A percentile compares a stretch with the other conserved stretches of the same genome.
Conservation (phyloP, 92 coral and sea anemone genomes). For the Epizoanthus stellaris region DNA sequence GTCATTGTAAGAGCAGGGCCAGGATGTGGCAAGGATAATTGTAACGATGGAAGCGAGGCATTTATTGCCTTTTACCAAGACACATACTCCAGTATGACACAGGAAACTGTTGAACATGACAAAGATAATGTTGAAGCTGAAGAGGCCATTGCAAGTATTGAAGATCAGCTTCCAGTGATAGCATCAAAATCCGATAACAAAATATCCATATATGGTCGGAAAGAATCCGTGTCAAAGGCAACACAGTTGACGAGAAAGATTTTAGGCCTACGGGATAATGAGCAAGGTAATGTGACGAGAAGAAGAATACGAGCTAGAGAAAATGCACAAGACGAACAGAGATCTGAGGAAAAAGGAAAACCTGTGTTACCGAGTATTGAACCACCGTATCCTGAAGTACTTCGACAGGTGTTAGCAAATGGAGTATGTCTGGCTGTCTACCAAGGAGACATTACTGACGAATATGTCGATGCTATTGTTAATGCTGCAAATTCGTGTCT, state of each 20-base stretch:
- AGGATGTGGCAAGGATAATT: not conserved
- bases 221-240: not conserved
- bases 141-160: not conserved
- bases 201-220: conserved; percentile 10
- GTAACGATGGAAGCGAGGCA: not conserved
- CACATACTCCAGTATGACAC: conserved; percentile 1
- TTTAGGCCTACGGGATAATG: not conserved
- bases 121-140: not conserved
- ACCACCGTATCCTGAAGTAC: not conserved
- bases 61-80: not conserved
- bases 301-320: not conserved
- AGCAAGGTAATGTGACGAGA: not conserved
- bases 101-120: not conserved
- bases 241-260: not conserved
- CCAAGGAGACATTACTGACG: conserved; percentile 83
- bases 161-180: not conserved
- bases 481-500: conserved; percentile 77
- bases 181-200: not conserved
- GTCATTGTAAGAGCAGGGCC: not conserved
- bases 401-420: conserved; percentile 23
- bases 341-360: not conserved
- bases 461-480: conserved; percentile 78
- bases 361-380: not conserved
- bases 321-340: not conserved
- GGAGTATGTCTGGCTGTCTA: conserved; percentile 72